A percentile compares a stretch with the other conserved stretches of the same genome.
Conservation (phyloP, 2,888 invertebrate species). For the Spatulosminthurus flaviceps region DNA sequence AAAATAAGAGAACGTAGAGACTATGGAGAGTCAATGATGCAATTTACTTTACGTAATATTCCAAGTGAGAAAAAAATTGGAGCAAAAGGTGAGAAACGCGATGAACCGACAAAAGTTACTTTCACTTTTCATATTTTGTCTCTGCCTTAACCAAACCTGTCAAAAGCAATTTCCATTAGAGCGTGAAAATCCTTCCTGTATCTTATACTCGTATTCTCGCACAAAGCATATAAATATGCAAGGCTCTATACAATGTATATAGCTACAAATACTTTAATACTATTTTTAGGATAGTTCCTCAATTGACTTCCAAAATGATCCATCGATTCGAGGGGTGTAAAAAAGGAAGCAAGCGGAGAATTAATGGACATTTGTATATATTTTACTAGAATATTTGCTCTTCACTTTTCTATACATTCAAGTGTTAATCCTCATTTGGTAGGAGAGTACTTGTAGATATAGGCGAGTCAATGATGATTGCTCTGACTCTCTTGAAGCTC, state of each 20-base stretch:
- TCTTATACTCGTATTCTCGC: too few relatives aligned
- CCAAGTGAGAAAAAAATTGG: slow-evolving; percentile 3
- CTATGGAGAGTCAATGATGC: background rate
- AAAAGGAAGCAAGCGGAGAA: too few relatives aligned
- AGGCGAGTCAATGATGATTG: background rate
- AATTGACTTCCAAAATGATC: too few relatives aligned
- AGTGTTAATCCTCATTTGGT: background rate
- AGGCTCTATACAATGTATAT: too few relatives aligned
- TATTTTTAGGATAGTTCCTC: too few relatives aligned
- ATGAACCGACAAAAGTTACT: slow-evolving; percentile 30
- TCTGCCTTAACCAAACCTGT: background rate
- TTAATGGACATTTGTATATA: too few relatives aligned
- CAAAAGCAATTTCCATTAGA: background rate
- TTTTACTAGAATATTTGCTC: too few relatives aligned
- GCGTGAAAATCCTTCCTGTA: background rate
- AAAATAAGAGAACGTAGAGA: slow-evolving; percentile 3
- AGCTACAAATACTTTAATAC: too few relatives aligned
- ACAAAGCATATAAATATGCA: too few relatives aligned
- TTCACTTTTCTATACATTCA: background rate
- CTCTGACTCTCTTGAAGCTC: background rate
- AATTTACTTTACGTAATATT: background rate
- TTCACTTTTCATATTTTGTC: background rate
- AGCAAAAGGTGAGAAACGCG: slow-evolving; percentile 36
- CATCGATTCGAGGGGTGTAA: too few relatives aligned
- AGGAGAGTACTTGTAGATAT: background rate